Conservation (phyloP, 1,140 invertebrate species). For the Drosophila subpulchrella region DNA sequence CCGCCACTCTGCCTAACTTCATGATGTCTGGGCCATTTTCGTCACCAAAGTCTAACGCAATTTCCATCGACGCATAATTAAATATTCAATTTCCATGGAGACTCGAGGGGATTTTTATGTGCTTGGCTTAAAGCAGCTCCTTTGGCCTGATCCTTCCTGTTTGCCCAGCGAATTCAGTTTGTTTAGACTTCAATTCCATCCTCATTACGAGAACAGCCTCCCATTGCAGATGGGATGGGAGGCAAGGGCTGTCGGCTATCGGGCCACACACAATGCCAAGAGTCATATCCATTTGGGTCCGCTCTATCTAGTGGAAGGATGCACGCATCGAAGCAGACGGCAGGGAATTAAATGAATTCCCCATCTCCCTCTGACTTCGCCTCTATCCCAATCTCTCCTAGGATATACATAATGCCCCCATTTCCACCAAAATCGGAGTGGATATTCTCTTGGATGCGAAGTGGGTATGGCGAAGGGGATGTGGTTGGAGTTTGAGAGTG, state of each 20-base stretch:
- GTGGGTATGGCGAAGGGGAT: background rate
- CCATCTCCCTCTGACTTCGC: background rate
- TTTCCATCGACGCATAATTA: slow-evolving; percentile 73
- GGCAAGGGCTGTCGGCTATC: slow-evolving; percentile 17
- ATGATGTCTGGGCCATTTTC: slow-evolving; percentile 57
- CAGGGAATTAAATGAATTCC: slow-evolving; percentile 60
- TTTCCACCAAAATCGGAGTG: slow-evolving; percentile 29
- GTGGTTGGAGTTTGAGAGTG: slow-evolving; percentile 35
- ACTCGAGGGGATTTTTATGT: slow-evolving; percentile 55
- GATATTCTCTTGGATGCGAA: background rate
- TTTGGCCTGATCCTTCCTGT: slow-evolving; percentile 33
- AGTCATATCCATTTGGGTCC: slow-evolving; percentile 49
- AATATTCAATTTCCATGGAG: slow-evolving; percentile 76
- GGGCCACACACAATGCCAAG: slow-evolving; percentile 47
- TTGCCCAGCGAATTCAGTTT: slow-evolving; percentile 55
- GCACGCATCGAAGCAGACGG: slow-evolving; percentile 15
- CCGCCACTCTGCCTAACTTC: slow-evolving; percentile 2
- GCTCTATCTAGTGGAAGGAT: slow-evolving; percentile 26
- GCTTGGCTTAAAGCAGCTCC: slow-evolving; percentile 19
- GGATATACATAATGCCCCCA: background rate
- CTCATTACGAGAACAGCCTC: slow-evolving; percentile 63
- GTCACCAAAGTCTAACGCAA: slow-evolving; percentile 72
- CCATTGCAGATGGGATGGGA: background rate
- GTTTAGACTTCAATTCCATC: slow-evolving; percentile 67
- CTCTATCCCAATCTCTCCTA: background rate